Evolutionary conservation across 2,888 invertebrate species (phyloP).

Genomic region (Anthrax anthrax): DNA sequence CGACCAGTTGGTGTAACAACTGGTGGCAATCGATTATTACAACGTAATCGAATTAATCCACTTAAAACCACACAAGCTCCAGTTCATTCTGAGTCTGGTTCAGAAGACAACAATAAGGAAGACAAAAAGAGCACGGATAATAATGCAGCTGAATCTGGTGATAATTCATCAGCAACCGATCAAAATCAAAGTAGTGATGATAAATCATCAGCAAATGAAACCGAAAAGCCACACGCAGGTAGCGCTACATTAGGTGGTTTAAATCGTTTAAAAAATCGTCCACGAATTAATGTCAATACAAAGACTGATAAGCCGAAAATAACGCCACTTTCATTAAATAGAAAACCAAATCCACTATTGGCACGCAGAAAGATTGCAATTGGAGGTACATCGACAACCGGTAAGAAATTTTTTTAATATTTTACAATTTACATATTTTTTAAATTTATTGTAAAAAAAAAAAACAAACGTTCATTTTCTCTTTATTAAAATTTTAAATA

Average conservation of each 20-base stretch:
- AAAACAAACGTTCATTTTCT: too few species aligned
- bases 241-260: conserved; percentile 16
- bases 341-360: conserved; percentile 31
- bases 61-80: conserved; percentile 18
- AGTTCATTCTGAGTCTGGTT: conserved; percentile 18
- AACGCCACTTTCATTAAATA: conserved; percentile 17
- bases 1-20: conserved; percentile 18
- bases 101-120: conserved; percentile 25
- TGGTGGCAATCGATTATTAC: conserved; percentile 23
- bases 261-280: conserved; percentile 31
- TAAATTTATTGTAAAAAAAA: too few species aligned
- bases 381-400: conserved; percentile 25
- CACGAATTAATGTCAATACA: conserved; percentile 28
- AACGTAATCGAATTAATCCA: conserved; percentile 23
- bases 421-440: too few species aligned
- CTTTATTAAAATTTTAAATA: not conserved
- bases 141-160: conserved; percentile 12
- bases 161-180: not conserved
- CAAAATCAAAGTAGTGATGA: conserved; percentile 4
- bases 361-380: conserved; percentile 27
- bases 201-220: conserved; percentile 6
- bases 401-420: conserved; percentile 13
- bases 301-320: conserved; percentile 29
- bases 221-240: not conserved
- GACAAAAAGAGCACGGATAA: conserved; percentile 21